Evolutionary conservation across 2,797 vertebrate genomes (phyloP), one percentile per base, ranked within the genome.

Genomic region (Poliocrania exsul): DNA sequence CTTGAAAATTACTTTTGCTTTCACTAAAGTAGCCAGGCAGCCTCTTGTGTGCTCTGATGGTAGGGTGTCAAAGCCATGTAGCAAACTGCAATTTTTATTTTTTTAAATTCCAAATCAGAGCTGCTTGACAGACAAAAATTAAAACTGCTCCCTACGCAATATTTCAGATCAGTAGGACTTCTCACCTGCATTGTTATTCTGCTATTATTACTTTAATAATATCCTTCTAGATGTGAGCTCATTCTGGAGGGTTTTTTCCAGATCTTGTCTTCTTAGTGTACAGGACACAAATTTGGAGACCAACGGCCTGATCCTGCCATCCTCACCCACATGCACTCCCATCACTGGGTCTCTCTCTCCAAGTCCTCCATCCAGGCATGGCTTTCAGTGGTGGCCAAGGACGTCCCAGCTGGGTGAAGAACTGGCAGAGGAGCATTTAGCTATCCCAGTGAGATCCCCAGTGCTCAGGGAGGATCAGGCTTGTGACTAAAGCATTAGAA

Each of bases 361-460:
- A 86, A 62, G 67, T 65, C 53, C 72, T 86, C 69, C 92, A 78
- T 71, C 47, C 86, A 71, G 67, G 42, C 56, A 72, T 49, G 74
- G 31, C 54, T 83, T 54, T 80, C 84, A 72, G 60, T 49, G 65
- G 50, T 75, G 78, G 65, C 71, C 69, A 74, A 75, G 77, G 64
- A 60, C 2, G 0, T 88, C 75, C 73, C 71, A 80, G 53, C 64
- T 70, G 54, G 67, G 53, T 72, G 88, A 78, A 62, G 87, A 90
- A 42, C 71, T 66, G 93, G 51, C 60, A 80, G 56, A 84, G 62
- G 44, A 83, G 60, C 1, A 0, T 84, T 96, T 81, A 70, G n/a
- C 50, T 88, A 62, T n/a, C 49, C 74, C 93, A 66, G 46, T 73
- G 84, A 81, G 60, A 6, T 77, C 66, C 66, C n/a, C 81, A 62